Base-by-base conservation (phyloP, 2,797 vertebrate genomes). In the Tadarida brasiliensis region DNA sequence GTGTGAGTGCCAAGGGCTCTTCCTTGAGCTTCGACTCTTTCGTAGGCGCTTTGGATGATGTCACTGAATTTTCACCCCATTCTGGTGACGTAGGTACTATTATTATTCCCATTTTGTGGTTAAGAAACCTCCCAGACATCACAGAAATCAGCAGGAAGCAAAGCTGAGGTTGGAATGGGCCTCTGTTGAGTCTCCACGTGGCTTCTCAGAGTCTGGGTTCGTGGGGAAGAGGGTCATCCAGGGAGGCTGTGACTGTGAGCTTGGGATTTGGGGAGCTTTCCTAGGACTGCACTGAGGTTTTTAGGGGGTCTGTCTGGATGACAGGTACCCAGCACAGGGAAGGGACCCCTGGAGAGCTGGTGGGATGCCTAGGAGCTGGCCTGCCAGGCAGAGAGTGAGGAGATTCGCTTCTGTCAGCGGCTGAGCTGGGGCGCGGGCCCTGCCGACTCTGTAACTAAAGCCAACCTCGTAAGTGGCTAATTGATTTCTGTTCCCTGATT, bases 401-500 rank as follows among this genome's bases (percentile, higher is more conserved):
- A 51, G 78, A 63, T 76, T 65, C 78, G 9, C 93, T 33, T 22
- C 92, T 73, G 84, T 96, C 92, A 83, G 88, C 7, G 35, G 57
- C 94, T 70, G 94, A 92, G 88, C 83, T 68, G 95, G 26, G 39
- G 90, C 20, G 11, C 15, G 8, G 94, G 84, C 91, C 89, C 90
- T 35, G 91, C 47, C 80, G 19, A 85, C 77, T 88, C 94, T 74
- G 97, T 98, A 97, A 98, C 96, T 98, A 97, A 98, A 98, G 96
- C 97, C 96, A 97, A 59, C 87, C 97, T 98, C 96, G 76, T 98
- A 98, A 98, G 97, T 97, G 98, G 97, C 98, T 98, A 98, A 98
- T 98, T 98, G 98, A 98, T 98, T 98, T 98, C 98, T 97, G 97
- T 97, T 97, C 93, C 95, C 96, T 97, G 97, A 98, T 98, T 98